Base-by-base conservation (phyloP, 2,113 vertebrate genomes). In the Embiotoca jacksoni region DNA sequence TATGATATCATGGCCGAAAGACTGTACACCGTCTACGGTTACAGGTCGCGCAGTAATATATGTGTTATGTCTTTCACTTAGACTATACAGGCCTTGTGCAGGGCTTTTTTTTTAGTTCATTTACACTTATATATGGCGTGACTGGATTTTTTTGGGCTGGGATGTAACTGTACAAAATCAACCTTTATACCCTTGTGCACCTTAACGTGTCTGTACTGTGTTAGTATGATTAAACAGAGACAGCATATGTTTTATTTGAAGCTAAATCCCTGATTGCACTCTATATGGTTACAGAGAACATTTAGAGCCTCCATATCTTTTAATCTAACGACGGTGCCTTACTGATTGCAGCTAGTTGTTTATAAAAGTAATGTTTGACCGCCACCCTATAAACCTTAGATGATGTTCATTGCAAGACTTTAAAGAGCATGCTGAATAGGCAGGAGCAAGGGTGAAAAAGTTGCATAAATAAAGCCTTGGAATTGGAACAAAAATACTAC, bases 51-150 rank as follows among this genome's bases (percentile, higher is more conserved):
- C 52, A 69, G 69, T 81, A 65, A 85, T 52, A 77, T 33, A 23
- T 53, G 61, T 72, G 59, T 78, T 74, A 72, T 69, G 85, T 86
- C 84, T 86, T 82, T 84, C 75, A 84, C 60, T 84, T 58, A 63
- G 79, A 75, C 74, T 55, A 57, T 78, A 52, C 55, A 76, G 65
- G 60, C 52, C 67, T 15, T 65, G 59, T 16, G 49, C n/a, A 36
- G 62, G 70, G 23, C 65, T 36, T 49, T 68, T 36, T 49, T 68
- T 65, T 55, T 35, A 62, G 36, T 32, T 67, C 13, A 67, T 81
- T 79, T 75, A 47, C 68, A 76, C 44, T 80, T 63, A 32, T 14
- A 52, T 52, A 68, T 50, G 30, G 54, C 33, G 47, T 70, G 63
- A 71, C 55, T 57, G 33, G 30, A 37, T 16, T 76, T 84, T 69